A percentile compares a stretch with the other conserved stretches of the same genome.
These are phyloP conservation scores for Trematomus loennbergii DNA, from an alignment of 2,113 vertebrate genomes.

Conservation along the genomic window DNA sequence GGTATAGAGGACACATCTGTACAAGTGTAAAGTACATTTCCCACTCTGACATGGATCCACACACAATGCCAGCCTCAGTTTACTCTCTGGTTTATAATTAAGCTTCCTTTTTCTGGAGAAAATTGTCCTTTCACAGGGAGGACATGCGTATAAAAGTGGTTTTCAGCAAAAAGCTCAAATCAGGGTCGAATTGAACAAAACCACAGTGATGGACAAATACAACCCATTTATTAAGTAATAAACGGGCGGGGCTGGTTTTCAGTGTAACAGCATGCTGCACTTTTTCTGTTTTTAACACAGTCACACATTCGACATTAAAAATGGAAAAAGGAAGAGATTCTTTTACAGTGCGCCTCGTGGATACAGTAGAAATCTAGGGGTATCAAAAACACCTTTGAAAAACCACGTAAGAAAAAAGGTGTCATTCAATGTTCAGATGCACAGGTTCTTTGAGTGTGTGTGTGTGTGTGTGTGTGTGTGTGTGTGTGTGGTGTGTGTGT, in stretches of 20 bases:
- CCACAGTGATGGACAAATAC: constrained; percentile 2
- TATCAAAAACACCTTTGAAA: constrained; percentile 31
- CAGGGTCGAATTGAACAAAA: neutral
- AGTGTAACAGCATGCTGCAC: constrained; percentile 9
- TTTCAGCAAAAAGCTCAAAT: neutral
- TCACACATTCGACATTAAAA: constrained; percentile 18
- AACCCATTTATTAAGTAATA: neutral
- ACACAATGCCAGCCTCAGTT: constrained; percentile 44
- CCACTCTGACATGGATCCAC: constrained; percentile 52
- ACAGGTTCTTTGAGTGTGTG: neutral
- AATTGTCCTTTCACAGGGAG: constrained; percentile 16
- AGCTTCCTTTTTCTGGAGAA: constrained; percentile 8
- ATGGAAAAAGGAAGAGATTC: constrained; percentile 20
- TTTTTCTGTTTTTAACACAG: constrained; percentile 7
- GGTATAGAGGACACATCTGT: constrained; percentile 74
- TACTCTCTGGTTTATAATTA: constrained; percentile 30
- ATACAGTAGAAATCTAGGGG: constrained; percentile 26
- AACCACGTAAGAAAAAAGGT: constrained; percentile 18
- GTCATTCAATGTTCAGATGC: constrained; percentile 39
- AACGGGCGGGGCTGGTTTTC: constrained; percentile 31
- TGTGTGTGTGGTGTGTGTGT: neutral
- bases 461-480: neutral
- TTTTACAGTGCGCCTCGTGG: constrained; percentile 45
- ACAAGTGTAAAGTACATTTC: constrained; percentile 66
- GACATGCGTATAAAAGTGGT: constrained; percentile 9